phyloP scores from a whole-genome alignment of 1,140 invertebrate species.

The Laupala kohalensis region DNA sequence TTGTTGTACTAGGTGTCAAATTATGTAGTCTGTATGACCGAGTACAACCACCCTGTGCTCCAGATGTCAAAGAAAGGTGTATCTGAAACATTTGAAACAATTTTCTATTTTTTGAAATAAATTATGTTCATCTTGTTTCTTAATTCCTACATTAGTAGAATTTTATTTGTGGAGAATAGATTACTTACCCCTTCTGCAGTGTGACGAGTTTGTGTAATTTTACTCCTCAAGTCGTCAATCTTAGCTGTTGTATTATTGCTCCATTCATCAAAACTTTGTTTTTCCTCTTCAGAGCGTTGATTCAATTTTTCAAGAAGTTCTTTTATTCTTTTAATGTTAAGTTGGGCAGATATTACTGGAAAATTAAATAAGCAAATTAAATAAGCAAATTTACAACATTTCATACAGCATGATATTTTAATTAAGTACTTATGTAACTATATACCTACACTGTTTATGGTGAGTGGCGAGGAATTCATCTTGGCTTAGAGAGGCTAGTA shows the following conservation, averaged over 20 bases:
- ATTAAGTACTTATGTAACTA: background rate
- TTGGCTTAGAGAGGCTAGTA: slow-evolving; percentile 27
- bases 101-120: slow-evolving; percentile 1
- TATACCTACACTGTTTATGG: slow-evolving; percentile 25
- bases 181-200: slow-evolving; percentile 58
- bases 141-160: background rate
- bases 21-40: slow-evolving; percentile 52
- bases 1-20: slow-evolving; percentile 53
- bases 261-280: slow-evolving; percentile 40
- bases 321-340: slow-evolving; percentile 36
- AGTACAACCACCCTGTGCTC: slow-evolving; percentile 44
- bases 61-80: slow-evolving; percentile 53
- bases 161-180: background rate
- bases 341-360: slow-evolving; percentile 40
- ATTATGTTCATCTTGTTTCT: background rate
- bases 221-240: slow-evolving; percentile 51
- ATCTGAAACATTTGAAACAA: slow-evolving; percentile 42
- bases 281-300: slow-evolving; percentile 29
- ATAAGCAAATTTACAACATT: background rate
- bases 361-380: slow-evolving; percentile 7
- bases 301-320: slow-evolving; percentile 14
- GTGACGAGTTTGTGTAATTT: slow-evolving; percentile 64
- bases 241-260: slow-evolving; percentile 43
- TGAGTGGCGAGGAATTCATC: background rate
- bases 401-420: background rate